Percentiles rank a stretch among this genome's conserved stretches.
phyloP scores from a whole-genome alignment of 1,140 invertebrate species.

The Philotrypesis tridentata region DNA sequence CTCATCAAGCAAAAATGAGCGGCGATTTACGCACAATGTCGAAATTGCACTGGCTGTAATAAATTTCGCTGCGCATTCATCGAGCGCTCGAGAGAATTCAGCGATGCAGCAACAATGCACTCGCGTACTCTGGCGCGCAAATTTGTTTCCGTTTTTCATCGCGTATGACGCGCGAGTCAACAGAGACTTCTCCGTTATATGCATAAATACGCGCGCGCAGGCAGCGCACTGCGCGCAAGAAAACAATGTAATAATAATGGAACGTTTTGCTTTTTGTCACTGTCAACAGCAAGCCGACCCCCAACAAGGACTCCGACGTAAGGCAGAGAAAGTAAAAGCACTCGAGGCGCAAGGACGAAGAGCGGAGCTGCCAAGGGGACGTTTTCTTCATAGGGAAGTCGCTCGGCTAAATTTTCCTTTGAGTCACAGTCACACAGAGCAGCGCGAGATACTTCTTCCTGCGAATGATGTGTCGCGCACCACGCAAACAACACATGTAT shows the following conservation, averaged over 20 bases:
- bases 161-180: background rate
- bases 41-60: too few relatives aligned
- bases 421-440: background rate
- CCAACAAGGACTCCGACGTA: slow-evolving; percentile 73
- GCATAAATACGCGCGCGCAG: too few relatives aligned
- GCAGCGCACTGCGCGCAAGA: too few relatives aligned
- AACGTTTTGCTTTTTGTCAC: slow-evolving; percentile 44
- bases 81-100: too few relatives aligned
- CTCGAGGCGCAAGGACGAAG: slow-evolving; percentile 53
- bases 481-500: too few relatives aligned
- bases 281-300: slow-evolving; percentile 67
- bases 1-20: too few relatives aligned
- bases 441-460: background rate
- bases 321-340: slow-evolving; percentile 72
- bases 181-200: too few relatives aligned
- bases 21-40: too few relatives aligned
- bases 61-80: too few relatives aligned
- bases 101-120: too few relatives aligned
- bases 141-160: background rate
- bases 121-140: too few relatives aligned
- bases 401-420: background rate
- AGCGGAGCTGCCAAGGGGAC: slow-evolving; percentile 23
- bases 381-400: background rate
- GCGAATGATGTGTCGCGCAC: background rate
- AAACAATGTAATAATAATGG: background rate